Evolutionary conservation across 2,888 invertebrate species (phyloP), one percentile per base, ranked within the genome.

Genomic region (Papilio demoleus): DNA sequence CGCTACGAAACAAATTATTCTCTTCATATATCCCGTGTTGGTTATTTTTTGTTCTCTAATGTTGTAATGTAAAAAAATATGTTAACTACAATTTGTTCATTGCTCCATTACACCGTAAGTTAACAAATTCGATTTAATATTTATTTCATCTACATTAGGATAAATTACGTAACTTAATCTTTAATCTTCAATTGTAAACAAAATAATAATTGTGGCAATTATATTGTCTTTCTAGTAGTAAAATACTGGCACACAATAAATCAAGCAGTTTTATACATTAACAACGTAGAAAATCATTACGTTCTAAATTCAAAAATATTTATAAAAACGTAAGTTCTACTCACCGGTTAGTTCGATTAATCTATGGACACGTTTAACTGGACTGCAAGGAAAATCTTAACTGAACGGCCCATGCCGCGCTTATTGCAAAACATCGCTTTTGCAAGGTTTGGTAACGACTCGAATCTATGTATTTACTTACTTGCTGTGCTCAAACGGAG

Each of bases 391-490:
- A 64, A 68, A 68, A 58, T 68, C 63, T 64, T 58, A 64, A 68
- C 68, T 68, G 68, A 68, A 31, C 38, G 58, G 24, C 31, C 56
- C 63, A 36, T 36, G 34, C 62, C 47, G 59, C 38, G 68, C 36
- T 22, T 31, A 31, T 68, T 68, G 58, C 68, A 68, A 68, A 68
- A 68, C 56, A n/a, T 45, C 56, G 64, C 63, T 68, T 68, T 68
- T 68, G 68, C 68, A 68, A 68, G 68, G 62, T 67, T 64, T 62
- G 68, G 68, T 64, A 59, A 64, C 68, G 47, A 67, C 67, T 27
- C 31, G 34, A 62, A 17, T 62, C 62, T 62, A 53, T 27, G 53
- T 53, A 62, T 58, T 67, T 56, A 56, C 62, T 62, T 53, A 45
- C 24, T 12, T 56, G 47, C 17, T 12, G 45, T 42, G 42, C 56